phyloP scores from a whole-genome alignment of 2,113 vertebrate species.

The Psephotus haematonotus region DNA sequence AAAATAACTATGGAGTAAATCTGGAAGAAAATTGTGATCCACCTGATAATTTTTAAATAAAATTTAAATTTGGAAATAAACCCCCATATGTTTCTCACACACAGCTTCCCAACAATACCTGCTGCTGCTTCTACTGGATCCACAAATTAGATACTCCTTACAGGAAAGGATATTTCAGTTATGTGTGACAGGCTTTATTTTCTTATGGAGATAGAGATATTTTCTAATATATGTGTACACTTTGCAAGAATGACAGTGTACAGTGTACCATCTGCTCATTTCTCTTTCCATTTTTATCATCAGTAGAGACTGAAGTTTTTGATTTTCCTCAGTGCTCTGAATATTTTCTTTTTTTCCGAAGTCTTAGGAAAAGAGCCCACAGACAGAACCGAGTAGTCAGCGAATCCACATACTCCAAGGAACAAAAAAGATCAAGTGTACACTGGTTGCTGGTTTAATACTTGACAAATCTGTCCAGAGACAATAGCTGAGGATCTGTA shows the following conservation, averaged over 20 bases:
- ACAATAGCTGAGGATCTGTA: background rate
- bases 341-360: background rate
- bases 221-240: background rate
- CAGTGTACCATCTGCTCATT: background rate
- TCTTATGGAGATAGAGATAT: background rate
- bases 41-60: background rate
- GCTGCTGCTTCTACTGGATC: background rate
- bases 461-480: background rate
- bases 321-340: background rate
- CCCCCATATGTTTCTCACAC: background rate
- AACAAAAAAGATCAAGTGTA: background rate
- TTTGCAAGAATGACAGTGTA: background rate
- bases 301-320: background rate
- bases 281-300: background rate
- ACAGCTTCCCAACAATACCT: background rate
- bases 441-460: background rate
- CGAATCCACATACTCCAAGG: background rate
- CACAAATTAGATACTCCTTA: background rate
- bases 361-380: background rate
- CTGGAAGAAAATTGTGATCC: background rate
- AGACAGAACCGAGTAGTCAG: background rate
- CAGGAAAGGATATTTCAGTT: background rate
- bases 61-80: background rate
- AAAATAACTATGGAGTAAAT: background rate
- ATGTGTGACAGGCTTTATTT: background rate